Conservation (phyloP, 2,113 vertebrate genomes). For the Mola mola region DNA sequence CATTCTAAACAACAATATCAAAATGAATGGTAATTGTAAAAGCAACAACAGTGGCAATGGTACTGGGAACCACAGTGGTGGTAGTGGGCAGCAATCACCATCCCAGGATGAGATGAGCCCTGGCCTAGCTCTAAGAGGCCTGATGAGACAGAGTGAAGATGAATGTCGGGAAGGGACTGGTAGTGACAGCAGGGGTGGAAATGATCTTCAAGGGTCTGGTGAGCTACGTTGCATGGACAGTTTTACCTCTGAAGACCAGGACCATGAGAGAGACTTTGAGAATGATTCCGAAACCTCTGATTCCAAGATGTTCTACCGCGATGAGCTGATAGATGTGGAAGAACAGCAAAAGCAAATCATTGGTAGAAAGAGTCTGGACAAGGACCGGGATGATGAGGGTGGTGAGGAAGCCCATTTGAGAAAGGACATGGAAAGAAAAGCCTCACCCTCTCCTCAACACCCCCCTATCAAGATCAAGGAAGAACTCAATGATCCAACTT, state of each 20-base stretch:
- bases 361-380: constrained; percentile 61
- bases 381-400: constrained; percentile 69
- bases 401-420: constrained; percentile 73
- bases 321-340: constrained; percentile 92
- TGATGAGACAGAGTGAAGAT: constrained; percentile 87
- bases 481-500: constrained; percentile 95
- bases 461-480: constrained; percentile 95
- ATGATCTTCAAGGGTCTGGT: constrained; percentile 75
- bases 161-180: constrained; percentile 84
- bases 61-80: constrained; percentile 88
- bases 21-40: constrained; percentile 86
- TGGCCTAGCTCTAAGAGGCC: constrained; percentile 90
- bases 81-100: constrained; percentile 91
- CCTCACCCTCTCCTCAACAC: constrained; percentile 86
- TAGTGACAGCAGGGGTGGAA: constrained; percentile 76
- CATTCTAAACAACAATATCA: constrained; percentile 77
- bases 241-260: constrained; percentile 97
- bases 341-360: constrained; percentile 78
- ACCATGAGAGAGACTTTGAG: constrained; percentile 97
- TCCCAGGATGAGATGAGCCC: constrained; percentile 97
- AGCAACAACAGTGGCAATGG: constrained; percentile 87
- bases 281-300: constrained; percentile 97
- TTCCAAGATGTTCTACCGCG: constrained; percentile 89
- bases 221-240: constrained; percentile 93
- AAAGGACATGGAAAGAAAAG: constrained; percentile 88